Conservation (phyloP, 2,113 vertebrate species). For the Centropristis striata region DNA sequence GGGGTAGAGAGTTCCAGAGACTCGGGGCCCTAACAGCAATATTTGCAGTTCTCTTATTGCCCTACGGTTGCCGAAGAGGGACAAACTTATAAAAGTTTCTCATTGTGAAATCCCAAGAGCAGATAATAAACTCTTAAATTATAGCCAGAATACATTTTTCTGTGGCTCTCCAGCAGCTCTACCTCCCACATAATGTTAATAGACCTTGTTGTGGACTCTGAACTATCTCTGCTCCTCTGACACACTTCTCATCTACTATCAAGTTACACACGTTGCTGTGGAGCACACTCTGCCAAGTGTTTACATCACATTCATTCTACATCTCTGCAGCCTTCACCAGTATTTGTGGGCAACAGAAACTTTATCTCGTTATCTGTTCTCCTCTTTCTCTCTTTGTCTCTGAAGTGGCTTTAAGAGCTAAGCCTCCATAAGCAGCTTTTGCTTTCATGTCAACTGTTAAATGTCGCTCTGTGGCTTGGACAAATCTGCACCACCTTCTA, state of each 20-base stretch:
- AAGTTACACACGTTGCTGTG: background rate
- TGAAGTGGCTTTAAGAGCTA: background rate
- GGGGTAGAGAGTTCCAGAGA: too few relatives aligned
- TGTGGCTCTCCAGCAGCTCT: background rate
- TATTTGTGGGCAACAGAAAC: slow-evolving; percentile 4
- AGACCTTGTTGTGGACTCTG: background rate
- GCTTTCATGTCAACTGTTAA: slow-evolving; percentile 27
- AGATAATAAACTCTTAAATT: background rate
- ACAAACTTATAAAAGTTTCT: background rate
- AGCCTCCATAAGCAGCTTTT: background rate
- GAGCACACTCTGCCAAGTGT: too few relatives aligned
- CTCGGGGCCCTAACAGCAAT: too few relatives aligned
- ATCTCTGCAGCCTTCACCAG: background rate
- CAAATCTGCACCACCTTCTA: slow-evolving; percentile 21
- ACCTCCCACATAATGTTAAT: background rate
- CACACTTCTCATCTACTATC: background rate
- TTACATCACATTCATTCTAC: background rate
- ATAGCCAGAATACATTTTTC: background rate
- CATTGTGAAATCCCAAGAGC: background rate
- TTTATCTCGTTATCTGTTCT: background rate
- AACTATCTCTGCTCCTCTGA: background rate
- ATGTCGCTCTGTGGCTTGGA: background rate
- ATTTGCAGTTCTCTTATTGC: background rate
- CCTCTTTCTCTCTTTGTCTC: background rate
- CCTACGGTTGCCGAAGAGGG: background rate